Evolutionary conservation across 2,113 vertebrate genomes (phyloP).

Genomic region (Grus americana): DNA sequence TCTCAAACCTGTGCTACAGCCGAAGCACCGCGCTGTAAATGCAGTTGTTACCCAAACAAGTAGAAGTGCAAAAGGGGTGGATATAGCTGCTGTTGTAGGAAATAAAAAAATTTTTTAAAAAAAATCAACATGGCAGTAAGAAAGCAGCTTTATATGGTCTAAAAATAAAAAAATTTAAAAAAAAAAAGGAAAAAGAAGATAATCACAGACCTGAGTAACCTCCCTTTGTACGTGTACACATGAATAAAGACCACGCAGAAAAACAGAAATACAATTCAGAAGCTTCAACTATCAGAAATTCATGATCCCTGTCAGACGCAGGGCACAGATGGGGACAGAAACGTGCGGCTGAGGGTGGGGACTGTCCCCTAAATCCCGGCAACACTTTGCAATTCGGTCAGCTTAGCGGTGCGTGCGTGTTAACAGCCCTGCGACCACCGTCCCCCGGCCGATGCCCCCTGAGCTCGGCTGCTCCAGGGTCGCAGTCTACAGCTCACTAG

Average conservation of each 20-base stretch:
- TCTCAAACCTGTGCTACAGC: background rate
- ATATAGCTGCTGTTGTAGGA: background rate
- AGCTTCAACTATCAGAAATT: background rate
- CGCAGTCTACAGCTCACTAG: background rate
- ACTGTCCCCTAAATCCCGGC: background rate
- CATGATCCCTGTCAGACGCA: background rate
- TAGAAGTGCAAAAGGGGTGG: background rate
- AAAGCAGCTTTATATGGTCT: background rate
- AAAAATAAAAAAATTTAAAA: background rate
- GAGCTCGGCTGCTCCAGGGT: background rate
- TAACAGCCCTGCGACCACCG: background rate
- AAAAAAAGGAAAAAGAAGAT: background rate
- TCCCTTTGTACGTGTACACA: background rate
- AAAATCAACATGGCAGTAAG: background rate
- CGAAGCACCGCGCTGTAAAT: background rate
- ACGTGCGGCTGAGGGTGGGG: rapidly evolving
- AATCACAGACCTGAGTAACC: background rate
- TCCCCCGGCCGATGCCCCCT: background rate
- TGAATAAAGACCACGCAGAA: background rate
- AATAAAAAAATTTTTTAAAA: background rate
- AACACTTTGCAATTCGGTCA: background rate
- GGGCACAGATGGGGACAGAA: background rate
- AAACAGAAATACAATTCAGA: background rate
- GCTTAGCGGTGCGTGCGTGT: background rate
- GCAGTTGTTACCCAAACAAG: background rate